A percentile compares a stretch with the other conserved stretches of the same genome.
phyloP scores from a whole-genome alignment of 2,113 vertebrate species.

The Phoenicopterus ruber region DNA sequence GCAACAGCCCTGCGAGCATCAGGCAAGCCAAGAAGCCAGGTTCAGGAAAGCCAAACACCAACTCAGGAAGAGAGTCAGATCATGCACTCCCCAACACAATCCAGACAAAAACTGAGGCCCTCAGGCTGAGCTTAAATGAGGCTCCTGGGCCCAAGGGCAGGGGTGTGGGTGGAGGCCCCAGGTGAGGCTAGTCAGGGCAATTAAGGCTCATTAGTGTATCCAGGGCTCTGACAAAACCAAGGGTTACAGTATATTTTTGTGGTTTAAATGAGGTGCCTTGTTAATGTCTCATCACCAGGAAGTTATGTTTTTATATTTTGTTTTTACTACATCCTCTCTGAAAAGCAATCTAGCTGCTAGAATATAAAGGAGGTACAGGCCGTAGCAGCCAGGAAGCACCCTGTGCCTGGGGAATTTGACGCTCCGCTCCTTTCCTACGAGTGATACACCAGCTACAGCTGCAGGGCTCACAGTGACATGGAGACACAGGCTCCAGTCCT shows the following conservation, averaged over 20 bases:
- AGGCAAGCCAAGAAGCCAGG: neutral
- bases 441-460: neutral
- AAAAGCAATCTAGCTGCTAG: neutral
- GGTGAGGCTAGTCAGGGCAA: neutral
- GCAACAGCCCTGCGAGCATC: neutral
- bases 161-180: neutral
- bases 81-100: accelerated
- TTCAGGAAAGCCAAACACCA: neutral
- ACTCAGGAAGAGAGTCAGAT: accelerated
- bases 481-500: neutral
- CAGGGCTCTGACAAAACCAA: neutral
- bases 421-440: neutral
- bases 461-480: too few species aligned
- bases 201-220: neutral
- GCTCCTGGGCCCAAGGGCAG: neutral
- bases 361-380: neutral
- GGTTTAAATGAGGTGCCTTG: neutral
- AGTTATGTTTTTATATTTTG: neutral
- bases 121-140: neutral
- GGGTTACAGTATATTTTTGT: neutral
- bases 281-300: neutral
- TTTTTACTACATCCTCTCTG: neutral
- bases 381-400: neutral
- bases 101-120: accelerated
- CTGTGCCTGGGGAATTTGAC: neutral